Evolutionary conservation across 2,888 invertebrate genomes (phyloP), one percentile per base, ranked within the genome.

Genomic region (Psylliodes chrysocephalus): DNA sequence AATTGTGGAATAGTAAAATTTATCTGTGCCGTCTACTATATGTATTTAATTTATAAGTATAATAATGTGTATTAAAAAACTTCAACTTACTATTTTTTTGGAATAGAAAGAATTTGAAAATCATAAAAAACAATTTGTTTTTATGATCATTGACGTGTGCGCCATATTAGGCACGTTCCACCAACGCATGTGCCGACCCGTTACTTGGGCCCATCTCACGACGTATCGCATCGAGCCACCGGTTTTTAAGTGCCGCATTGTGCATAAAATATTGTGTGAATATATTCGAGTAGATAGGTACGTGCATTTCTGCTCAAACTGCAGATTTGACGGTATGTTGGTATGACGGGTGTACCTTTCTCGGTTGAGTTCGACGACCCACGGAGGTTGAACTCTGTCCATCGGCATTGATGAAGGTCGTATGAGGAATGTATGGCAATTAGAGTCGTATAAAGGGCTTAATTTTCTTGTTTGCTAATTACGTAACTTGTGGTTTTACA

Each of bases 401-500:
- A 47, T 56, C 47, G 56, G 56, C 56, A 56, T 56, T 56, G 56
- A 22, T 56, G 56, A 56, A 56, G 56, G 56, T 56, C 56, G 56
- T n/a, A 47, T 35, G 47, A 42, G 46, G 35, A 56, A 46, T 49
- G 49, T 30, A 49, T 30, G 49, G 28, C 49, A 49, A 49, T 49
- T 49, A 30, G 12, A 35, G 12, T 12, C 12, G 35, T n/a, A 35
- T 35, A 35, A 35, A 35, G 35, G 35, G 35, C 35, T 14, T 35
- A 12, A 35, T 10, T 35, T 35, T 35, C 12, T 35, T 35, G n/a
- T 14, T 33, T 1, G n/a, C 33, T 33, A 33, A 33, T 33, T 4
- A 35, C 12, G 12, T 12, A n/a, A 35, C 2, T 3, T 35, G 2
- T 4, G 6, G 14, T 6, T n/a, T 14, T 35, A 35, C 35, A 35